Conservation (phyloP, 2,113 vertebrate species). For the Scalopus aquaticus region DNA sequence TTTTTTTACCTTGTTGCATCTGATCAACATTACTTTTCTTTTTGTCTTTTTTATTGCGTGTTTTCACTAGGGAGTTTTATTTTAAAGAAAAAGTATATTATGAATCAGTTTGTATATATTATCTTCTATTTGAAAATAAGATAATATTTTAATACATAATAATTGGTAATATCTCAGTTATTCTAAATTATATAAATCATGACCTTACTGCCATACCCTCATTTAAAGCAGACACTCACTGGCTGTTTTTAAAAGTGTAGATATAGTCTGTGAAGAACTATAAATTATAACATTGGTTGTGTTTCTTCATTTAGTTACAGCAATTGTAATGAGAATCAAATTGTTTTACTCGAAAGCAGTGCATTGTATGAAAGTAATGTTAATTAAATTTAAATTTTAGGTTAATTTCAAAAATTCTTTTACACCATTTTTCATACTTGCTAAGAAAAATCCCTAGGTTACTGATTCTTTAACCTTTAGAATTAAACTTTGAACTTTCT, state of each 20-base stretch:
- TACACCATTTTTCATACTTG: not conserved
- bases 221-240: not conserved
- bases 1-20: not conserved
- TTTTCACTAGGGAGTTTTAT: not conserved
- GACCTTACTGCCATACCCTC: not conserved
- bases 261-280: not conserved
- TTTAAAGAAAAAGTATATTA: not conserved
- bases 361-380: constrained; percentile 31
- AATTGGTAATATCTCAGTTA: constrained; percentile 39
- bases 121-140: constrained; percentile 56
- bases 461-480: not conserved
- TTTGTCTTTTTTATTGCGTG: not conserved
- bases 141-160: constrained; percentile 69
- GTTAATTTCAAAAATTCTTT: not conserved
- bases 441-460: not conserved
- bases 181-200: not conserved
- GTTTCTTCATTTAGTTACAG: not conserved
- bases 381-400: constrained; percentile 42
- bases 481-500: not conserved
- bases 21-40: not conserved
- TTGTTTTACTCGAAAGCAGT: not conserved
- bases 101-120: constrained; percentile 59
- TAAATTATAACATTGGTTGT: not conserved
- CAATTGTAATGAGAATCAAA: constrained; percentile 20
- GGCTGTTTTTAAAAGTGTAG: not conserved